phyloP scores from a whole-genome alignment of 2,888 invertebrate genomes.

The Hermaeophaga mercurialis region DNA sequence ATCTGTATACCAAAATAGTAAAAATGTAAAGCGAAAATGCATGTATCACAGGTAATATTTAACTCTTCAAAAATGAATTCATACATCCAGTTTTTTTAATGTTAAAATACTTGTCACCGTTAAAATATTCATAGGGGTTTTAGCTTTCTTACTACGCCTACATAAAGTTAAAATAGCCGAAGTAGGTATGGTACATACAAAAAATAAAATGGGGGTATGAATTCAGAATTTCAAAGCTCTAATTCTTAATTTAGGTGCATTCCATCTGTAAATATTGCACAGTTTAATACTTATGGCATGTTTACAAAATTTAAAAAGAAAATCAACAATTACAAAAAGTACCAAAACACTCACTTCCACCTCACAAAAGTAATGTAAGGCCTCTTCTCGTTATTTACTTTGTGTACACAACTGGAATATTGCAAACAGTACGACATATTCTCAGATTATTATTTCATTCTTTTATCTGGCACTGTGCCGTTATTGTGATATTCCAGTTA shows the following conservation, averaged over 20 bases:
- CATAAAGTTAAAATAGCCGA: too few relatives aligned
- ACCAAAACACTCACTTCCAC: constrained; percentile 38
- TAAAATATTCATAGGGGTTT: too few relatives aligned
- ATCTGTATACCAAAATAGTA: not conserved
- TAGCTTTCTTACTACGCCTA: too few relatives aligned
- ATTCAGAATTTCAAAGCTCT: constrained; percentile 1
- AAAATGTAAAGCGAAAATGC: constrained; percentile 5
- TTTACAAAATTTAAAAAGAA: constrained; percentile 7
- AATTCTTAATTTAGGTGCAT: constrained; percentile 14
- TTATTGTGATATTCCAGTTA: constrained; percentile 21
- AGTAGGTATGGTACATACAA: too few relatives aligned
- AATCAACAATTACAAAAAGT: constrained; percentile 14
- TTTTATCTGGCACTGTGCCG: constrained; percentile 32
- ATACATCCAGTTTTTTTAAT: not conserved
- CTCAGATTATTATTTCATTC: constrained; percentile 15
- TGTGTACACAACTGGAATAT: constrained; percentile 44
- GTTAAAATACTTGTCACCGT: not conserved
- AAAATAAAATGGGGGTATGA: not conserved
- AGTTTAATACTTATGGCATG: constrained; percentile 26
- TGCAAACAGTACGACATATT: constrained; percentile 25
- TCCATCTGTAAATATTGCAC: constrained; percentile 28
- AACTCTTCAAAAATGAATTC: not conserved
- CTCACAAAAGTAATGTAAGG: constrained; percentile 49
- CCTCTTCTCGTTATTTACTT: constrained; percentile 52
- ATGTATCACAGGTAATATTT: not conserved